Conservation (phyloP, 2,888 invertebrate genomes). For the Apomyelois bistriatella region DNA sequence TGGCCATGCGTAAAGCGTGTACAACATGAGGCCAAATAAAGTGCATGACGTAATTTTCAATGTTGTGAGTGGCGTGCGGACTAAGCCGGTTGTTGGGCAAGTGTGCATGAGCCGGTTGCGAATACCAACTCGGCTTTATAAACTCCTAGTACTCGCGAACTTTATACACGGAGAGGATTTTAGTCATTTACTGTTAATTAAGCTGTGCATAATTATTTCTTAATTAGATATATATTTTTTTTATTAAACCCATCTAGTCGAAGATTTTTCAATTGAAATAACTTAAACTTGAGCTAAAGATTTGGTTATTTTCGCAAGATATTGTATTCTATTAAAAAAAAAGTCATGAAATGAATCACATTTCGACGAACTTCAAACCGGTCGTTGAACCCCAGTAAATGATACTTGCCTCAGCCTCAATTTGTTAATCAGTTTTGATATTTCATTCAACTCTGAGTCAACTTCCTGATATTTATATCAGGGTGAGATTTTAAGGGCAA, state of each 20-base stretch:
- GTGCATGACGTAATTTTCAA: constrained; percentile 70
- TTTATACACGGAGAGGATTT: constrained; percentile 23
- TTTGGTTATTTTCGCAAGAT: too few species aligned
- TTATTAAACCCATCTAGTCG: too few species aligned
- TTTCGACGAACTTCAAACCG: background rate
- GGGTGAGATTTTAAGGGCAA: too few species aligned
- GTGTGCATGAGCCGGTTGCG: constrained; percentile 55
- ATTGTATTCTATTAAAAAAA: too few species aligned
- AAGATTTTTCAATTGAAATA: too few species aligned
- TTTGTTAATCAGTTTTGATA: background rate
- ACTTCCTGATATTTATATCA: background rate
- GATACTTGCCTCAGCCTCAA: background rate
- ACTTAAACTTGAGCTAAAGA: too few species aligned
- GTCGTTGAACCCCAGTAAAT: background rate
- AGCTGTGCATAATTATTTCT: background rate
- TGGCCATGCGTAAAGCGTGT: constrained; percentile 40
- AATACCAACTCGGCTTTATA: constrained; percentile 52
- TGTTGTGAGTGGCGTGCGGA: constrained; percentile 60
- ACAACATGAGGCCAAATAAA: constrained; percentile 70
- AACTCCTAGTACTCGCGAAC: constrained; percentile 56
- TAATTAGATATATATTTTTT: too few species aligned
- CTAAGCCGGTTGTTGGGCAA: constrained; percentile 55
- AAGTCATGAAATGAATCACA: too few species aligned
- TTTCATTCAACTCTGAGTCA: background rate
- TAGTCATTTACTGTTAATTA: background rate